Base-by-base conservation (phyloP, 1,140 invertebrate genomes). In the Ctenoplectra terminalis region DNA sequence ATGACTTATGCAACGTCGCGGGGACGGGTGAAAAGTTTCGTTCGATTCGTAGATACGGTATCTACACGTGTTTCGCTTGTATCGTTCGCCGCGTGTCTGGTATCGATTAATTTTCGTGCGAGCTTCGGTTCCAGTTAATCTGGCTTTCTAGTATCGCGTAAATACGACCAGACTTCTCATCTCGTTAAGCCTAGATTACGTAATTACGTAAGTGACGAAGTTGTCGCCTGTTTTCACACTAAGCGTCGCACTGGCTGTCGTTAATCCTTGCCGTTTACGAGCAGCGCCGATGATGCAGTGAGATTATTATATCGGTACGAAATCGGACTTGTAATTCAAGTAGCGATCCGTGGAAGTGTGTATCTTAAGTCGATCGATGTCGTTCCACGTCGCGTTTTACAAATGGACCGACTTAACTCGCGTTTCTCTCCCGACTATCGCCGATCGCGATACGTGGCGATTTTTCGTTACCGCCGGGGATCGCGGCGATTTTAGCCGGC, bases 361-460 rank as follows among this genome's bases (percentile, higher is more conserved):
- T 86, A 86, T 82, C 74, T 84, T 69, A 63, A 87, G 56, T 58
- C 76, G 56, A 67, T 87, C 80, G 37, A 60, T 60, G 81, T 56
- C 50, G 50, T 82, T 86, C 48, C 29, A 23, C 37, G 43, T 40
- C 50, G 52, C 64, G 60, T 76, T 83, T 79, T 60, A 76, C 81
- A 74, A 86, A 87, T 81, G 31, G 81, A 82, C 26, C 69, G 48
- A 9, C 37, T 67, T 43, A 29, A 26, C 64, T 34, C 40, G 29
- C 9, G 20, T 63, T 74, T 71, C 6, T 26, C 43, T 9, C 11
- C 8, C 31, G 15, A 6, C n/a, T 52, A 31, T 46, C 46, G 40
- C 7, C 29, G 61, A 81, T 75, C 70, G 46, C 60, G 70, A 80
- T 64, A 52, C 58, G 20, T 17, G 31, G 3, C 2, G 15, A 52